Evolutionary conservation across 2,113 vertebrate genomes (phyloP).

Genomic region (Epinephelus lanceolatus): DNA sequence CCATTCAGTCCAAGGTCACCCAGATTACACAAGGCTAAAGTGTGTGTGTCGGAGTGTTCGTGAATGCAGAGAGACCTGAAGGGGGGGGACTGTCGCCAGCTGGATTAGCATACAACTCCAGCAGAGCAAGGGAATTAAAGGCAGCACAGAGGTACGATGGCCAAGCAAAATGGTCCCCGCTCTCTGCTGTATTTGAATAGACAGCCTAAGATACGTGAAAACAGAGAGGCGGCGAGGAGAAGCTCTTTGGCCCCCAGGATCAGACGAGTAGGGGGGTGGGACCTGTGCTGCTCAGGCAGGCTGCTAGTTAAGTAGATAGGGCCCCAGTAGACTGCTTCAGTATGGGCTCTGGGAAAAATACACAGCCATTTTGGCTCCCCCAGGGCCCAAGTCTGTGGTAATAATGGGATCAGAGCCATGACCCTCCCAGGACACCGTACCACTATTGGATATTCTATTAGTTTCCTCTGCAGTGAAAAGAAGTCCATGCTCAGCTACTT

Average conservation of each 20-base stretch:
- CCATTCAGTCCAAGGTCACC: constrained; percentile 93
- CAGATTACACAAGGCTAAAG: constrained; percentile 94
- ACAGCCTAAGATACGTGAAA: constrained; percentile 90
- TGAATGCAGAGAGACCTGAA: constrained; percentile 61
- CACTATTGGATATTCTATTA: constrained; percentile 89
- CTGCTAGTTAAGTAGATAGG: constrained; percentile 64
- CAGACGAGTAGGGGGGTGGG: constrained; percentile 62
- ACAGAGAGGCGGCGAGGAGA: constrained; percentile 80
- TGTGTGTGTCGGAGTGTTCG: constrained; percentile 53
- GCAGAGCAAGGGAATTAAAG: constrained; percentile 91
- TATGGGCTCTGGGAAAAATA: constrained; percentile 91
- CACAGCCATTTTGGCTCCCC: constrained; percentile 91
- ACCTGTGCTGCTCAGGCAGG: constrained; percentile 49
- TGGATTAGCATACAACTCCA: constrained; percentile 93
- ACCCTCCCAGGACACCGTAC: constrained; percentile 92
- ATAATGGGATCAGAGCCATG: constrained; percentile 93
- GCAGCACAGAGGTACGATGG: constrained; percentile 78
- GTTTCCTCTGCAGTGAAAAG: constrained; percentile 80
- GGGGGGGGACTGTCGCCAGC: constrained; percentile 64
- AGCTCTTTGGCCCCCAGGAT: constrained; percentile 88
- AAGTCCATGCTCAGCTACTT: constrained; percentile 59
- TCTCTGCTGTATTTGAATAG: constrained; percentile 90
- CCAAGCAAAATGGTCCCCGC: constrained; percentile 83
- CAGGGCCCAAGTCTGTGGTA: constrained; percentile 90
- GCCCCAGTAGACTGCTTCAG: constrained; percentile 87